Conservation (phyloP, 2,797 vertebrate genomes). For the Liasis olivaceus region DNA sequence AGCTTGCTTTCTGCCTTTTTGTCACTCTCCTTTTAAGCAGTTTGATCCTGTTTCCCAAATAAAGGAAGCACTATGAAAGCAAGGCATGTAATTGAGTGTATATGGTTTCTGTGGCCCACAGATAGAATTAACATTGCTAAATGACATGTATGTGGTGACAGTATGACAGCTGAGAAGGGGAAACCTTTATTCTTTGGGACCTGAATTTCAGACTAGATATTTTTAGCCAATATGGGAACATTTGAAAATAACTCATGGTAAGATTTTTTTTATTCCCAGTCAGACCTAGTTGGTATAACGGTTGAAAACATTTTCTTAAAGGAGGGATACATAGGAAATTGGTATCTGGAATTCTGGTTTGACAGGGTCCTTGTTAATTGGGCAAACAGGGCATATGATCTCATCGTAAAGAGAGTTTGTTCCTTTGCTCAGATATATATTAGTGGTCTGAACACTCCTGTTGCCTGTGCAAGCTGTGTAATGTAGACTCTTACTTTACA, state of each 20-base stretch:
- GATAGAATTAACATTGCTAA: neutral
- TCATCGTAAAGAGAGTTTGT: neutral
- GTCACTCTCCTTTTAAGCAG: neutral
- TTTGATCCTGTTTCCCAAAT: neutral
- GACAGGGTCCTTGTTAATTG: neutral
- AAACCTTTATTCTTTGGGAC: neutral
- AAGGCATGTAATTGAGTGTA: neutral
- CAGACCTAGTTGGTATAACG: neutral
- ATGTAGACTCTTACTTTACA: neutral
- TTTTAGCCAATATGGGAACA: neutral
- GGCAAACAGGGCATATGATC: neutral
- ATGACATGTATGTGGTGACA: neutral
- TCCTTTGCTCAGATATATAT: neutral
- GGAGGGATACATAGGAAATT: neutral
- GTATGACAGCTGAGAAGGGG: neutral
- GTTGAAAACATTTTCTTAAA: neutral
- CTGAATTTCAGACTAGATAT: neutral
- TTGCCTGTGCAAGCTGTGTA: neutral
- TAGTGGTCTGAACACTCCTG: neutral
- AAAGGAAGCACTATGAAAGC: neutral
- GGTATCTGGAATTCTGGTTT: neutral
- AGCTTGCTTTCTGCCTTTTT: neutral
- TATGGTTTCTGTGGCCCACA: rapidly evolving
- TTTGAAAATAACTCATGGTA: neutral
- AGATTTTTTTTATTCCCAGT: neutral